Base-by-base conservation (phyloP, 2,113 vertebrate species). In the Microtus oregoni region DNA sequence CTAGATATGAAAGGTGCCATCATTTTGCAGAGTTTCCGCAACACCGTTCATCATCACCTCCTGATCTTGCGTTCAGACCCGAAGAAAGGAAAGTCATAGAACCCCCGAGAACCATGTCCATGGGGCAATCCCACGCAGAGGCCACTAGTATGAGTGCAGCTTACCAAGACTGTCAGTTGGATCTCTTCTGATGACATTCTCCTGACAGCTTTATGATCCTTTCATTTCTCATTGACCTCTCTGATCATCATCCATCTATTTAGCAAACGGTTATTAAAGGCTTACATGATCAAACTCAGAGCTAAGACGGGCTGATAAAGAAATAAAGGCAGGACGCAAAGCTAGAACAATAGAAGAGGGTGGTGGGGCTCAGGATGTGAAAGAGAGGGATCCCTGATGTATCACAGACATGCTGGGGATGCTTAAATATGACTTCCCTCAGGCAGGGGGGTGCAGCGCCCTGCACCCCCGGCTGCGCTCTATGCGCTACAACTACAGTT, bases 11-110 rank as follows among this genome's bases (percentile, higher is more conserved):
- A 99, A 99, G 0, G 99, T 99, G 70, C 99, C 99, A 7, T 99
- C 99, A 0, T 99, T 99, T 81, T 99, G 99, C 99, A 99, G 99
- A 24, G 99, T 99, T 98, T 99, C 99, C 70, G 99, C 99, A 76
- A 99, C 99, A 85, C 99, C 99, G 28, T 99, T 99, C 99, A 99
- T 99, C 99, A 99, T 99, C 97, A 99, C 98, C 97, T 99, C 99
- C 96, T 99, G 98, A 97, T 99, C 99, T 75, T 99, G 98, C 99
- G 99, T 99, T 82, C 99, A 99, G 41, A 99, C 98, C 98, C 99
- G 99, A 96, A 83, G n/a, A 76, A 12, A 95, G 1, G 96, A 89
- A 87, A 99, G 0, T 98, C 99, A 58, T 99, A 99, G 0, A 99
- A 98, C 2, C 98, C 99, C 99, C 7, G 2, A 50, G 30, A 4